Evolutionary conservation across 2,888 invertebrate genomes (phyloP).

Genomic region (Caenorhabditis afra): DNA sequence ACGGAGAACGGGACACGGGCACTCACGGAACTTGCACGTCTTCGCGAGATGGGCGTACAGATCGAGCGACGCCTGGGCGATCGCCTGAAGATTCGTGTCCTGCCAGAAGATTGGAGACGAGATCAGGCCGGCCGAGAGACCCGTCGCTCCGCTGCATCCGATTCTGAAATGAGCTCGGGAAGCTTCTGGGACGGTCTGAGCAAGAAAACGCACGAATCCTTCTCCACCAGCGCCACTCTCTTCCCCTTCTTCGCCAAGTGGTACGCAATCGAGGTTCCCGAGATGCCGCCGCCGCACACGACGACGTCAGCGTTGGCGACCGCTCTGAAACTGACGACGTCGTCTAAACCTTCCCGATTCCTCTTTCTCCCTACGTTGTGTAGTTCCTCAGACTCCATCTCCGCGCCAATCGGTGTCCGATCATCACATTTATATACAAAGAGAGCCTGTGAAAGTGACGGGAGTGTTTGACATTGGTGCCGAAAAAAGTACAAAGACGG

Average conservation of each 20-base stretch:
- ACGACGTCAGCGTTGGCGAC: slow-evolving; percentile 81
- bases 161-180: slow-evolving; percentile 54
- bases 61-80: slow-evolving; percentile 88
- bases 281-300: slow-evolving; percentile 85
- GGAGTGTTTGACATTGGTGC: neutral
- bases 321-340: slow-evolving; percentile 51
- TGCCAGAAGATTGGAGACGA: slow-evolving; percentile 88
- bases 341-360: no score
- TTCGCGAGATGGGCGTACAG: slow-evolving; percentile 87
- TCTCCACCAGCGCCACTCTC: slow-evolving; percentile 86
- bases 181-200: no score
- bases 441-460: neutral
- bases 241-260: slow-evolving; percentile 86
- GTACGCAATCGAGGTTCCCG: slow-evolving; percentile 88
- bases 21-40: slow-evolving; percentile 85
- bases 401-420: slow-evolving; percentile 31
- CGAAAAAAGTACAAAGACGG: neutral
- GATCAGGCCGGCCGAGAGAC: slow-evolving; percentile 87
- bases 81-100: slow-evolving; percentile 76
- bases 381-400: slow-evolving; percentile 38
- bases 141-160: slow-evolving; percentile 87
- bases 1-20: no score
- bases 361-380: slow-evolving; percentile 20
- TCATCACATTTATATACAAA: slow-evolving; percentile 55
- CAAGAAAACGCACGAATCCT: slow-evolving; percentile 72